These are phyloP conservation scores for Drosophila recens DNA, from an alignment of 2,888 invertebrate genomes.

Conservation along the genomic window DNA sequence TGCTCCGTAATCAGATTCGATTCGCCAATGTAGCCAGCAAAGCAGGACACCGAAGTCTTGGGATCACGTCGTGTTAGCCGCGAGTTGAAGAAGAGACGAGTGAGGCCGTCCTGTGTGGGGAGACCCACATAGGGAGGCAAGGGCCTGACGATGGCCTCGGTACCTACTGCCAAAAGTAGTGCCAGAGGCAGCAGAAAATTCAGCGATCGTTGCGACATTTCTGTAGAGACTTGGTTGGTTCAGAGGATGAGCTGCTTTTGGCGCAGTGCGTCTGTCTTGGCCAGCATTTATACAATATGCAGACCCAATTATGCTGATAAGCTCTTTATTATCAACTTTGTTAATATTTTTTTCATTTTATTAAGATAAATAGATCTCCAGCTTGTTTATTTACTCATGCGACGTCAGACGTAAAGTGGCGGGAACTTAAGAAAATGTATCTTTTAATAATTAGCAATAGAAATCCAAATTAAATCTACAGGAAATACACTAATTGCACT, in stretches of 20 bases:
- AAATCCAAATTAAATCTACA: not conserved
- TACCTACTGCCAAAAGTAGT: conserved; percentile 19
- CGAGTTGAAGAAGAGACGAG: conserved; percentile 72
- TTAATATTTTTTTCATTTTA: conserved; percentile 22
- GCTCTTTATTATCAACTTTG: conserved; percentile 43
- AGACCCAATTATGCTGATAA: conserved; percentile 40
- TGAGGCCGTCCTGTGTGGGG: conserved; percentile 70
- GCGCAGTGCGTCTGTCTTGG: conserved; percentile 62
- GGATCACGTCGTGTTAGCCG: conserved; percentile 71
- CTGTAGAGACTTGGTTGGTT: conserved; percentile 11
- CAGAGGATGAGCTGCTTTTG: conserved; percentile 59
- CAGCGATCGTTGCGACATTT: conserved; percentile 29
- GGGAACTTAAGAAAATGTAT: not conserved
- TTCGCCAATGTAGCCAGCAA: conserved; percentile 73
- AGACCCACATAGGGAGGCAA: conserved; percentile 70
- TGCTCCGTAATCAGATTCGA: conserved; percentile 67
- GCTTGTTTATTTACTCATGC: conserved; percentile 44
- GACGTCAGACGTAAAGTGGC: conserved; percentile 1
- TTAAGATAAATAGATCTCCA: conserved; percentile 37
- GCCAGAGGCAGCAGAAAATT: conserved; percentile 30
- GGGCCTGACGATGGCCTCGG: conserved; percentile 44
- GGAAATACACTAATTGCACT: conserved; percentile 7
- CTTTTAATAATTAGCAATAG: not conserved
- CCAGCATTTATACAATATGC: conserved; percentile 60
- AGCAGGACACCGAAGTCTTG: conserved; percentile 70